These are phyloP conservation scores for Acrocephalus arundinaceus DNA, from an alignment of 2,113 vertebrate species.

Conservation along the genomic window DNA sequence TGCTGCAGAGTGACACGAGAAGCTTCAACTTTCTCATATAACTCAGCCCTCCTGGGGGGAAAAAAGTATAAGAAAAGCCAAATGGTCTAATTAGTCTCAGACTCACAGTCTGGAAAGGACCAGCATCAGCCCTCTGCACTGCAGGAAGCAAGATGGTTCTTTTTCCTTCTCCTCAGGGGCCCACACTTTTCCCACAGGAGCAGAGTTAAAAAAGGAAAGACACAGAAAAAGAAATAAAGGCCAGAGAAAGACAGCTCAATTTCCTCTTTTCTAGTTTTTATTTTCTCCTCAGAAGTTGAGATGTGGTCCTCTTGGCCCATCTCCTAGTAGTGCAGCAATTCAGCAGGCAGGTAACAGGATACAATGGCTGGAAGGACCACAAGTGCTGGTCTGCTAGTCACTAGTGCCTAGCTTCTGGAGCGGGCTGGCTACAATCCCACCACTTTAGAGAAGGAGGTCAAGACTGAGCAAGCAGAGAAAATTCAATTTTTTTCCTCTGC, in stretches of 20 bases:
- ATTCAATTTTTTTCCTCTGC: background rate
- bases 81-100: conserved; percentile 44
- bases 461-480: background rate
- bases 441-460: background rate
- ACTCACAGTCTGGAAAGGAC: conserved; percentile 3
- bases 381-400: background rate
- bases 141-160: background rate
- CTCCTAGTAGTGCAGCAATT: background rate
- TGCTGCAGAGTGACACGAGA: background rate
- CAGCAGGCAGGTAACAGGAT: background rate
- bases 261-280: background rate
- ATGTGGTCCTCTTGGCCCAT: background rate
- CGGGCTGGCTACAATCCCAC: background rate
- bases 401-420: background rate
- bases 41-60: background rate
- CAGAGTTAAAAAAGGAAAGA: background rate
- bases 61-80: background rate
- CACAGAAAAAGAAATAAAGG: background rate
- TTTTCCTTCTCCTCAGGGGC: background rate
- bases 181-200: background rate
- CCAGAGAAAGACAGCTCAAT: background rate
- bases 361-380: background rate
- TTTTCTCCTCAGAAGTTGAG: background rate
- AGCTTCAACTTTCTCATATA: conserved; percentile 13
- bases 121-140: background rate